These are phyloP conservation scores for Megaptera novaeangliae DNA, from an alignment of 2,113 vertebrate species.

Conservation along the genomic window DNA sequence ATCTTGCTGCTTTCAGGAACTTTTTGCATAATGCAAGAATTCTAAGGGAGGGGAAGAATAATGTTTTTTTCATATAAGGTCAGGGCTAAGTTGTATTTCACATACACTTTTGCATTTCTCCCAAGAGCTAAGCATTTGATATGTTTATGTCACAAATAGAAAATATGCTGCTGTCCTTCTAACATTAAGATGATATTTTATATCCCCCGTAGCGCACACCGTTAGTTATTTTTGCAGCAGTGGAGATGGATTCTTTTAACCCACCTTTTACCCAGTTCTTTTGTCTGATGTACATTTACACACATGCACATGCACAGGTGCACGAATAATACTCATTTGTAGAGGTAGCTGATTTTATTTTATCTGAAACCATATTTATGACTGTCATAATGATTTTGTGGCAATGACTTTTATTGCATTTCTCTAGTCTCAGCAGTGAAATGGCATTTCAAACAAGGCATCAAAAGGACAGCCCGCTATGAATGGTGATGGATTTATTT, in stretches of 20 bases:
- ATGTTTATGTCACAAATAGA: not conserved
- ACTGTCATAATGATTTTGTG: not conserved
- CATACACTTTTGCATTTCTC: not conserved
- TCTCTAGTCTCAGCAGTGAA: not conserved
- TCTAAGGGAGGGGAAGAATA: not conserved
- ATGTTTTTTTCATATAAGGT: not conserved
- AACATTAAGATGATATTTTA: not conserved
- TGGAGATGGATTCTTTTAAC: not conserved
- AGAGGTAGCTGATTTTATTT: constrained; percentile 1
- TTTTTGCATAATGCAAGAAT: not conserved
- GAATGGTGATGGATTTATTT: not conserved
- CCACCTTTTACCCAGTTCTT: not conserved
- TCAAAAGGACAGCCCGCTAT: not conserved
- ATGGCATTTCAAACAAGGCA: not conserved
- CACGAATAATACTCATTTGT: not conserved
- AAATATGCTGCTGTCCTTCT: not conserved
- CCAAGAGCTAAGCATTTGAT: not conserved
- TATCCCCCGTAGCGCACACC: not conserved
- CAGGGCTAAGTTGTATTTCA: not conserved
- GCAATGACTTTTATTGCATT: not conserved
- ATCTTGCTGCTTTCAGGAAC: not conserved
- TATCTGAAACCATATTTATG: not conserved
- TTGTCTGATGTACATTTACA: not conserved
- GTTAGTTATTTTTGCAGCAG: not conserved
- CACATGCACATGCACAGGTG: no score